phyloP scores from a whole-genome alignment of 2,113 vertebrate genomes.

The Upupa epops region DNA sequence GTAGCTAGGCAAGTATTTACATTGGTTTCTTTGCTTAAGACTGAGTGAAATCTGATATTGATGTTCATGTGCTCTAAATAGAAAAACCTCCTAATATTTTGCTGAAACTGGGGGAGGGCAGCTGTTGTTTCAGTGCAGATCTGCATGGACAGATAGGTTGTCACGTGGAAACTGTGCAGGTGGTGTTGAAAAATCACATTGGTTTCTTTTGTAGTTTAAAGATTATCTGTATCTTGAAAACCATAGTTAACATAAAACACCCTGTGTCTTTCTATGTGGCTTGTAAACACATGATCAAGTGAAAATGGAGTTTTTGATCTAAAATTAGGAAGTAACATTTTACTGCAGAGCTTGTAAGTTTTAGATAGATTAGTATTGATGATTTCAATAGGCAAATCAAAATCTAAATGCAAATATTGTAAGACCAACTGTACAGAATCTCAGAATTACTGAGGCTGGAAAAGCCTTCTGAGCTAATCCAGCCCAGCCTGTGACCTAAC shows the following conservation, averaged over 20 bases:
- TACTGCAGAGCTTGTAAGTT: not conserved
- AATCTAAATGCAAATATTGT: not conserved
- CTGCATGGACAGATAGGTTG: not conserved
- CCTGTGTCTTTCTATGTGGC: not conserved
- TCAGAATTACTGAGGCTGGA: too few relatives aligned
- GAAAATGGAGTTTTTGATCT: not conserved
- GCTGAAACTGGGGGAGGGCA: not conserved
- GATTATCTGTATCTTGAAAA: not conserved
- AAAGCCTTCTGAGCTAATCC: too few relatives aligned
- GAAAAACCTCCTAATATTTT: not conserved
- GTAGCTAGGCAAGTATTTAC: not conserved
- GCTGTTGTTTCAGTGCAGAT: not conserved
- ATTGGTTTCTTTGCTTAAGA: not conserved
- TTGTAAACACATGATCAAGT: not conserved
- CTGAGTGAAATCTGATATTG: not conserved
- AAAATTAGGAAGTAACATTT: not conserved
- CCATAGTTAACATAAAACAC: not conserved
- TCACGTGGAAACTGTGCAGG: not conserved
- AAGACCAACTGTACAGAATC: not conserved
- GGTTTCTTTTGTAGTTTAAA: not conserved
- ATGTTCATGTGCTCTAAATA: not conserved
- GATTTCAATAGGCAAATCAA: not conserved
- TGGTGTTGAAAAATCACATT: not conserved
- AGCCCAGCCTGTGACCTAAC: too few relatives aligned
- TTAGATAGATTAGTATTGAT: not conserved